Conservation (phyloP, 2,888 invertebrate species). For the Drosophila tanythrix region DNA sequence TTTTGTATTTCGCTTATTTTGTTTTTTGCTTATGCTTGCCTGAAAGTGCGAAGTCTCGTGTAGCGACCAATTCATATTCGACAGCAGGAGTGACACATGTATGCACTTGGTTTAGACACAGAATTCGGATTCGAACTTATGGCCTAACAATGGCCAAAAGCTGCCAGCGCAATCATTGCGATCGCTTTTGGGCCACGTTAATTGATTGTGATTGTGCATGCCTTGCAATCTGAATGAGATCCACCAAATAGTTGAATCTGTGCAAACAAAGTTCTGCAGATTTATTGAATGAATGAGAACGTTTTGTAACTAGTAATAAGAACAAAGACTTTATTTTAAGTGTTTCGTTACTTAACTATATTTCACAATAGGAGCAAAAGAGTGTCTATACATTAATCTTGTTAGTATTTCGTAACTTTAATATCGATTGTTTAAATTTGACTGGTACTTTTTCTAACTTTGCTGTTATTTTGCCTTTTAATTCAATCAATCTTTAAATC, state of each 20-base stretch:
- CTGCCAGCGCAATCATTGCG: slow-evolving; percentile 54
- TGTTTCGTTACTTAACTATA: background rate
- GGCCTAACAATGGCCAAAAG: slow-evolving; percentile 69
- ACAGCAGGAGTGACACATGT: slow-evolving; percentile 84
- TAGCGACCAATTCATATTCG: slow-evolving; percentile 62
- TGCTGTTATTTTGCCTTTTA: background rate
- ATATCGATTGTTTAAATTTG: background rate
- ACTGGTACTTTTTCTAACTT: background rate
- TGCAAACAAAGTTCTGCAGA: background rate
- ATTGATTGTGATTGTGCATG: slow-evolving; percentile 50
- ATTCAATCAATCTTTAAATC: background rate
- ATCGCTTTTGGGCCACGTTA: slow-evolving; percentile 60
- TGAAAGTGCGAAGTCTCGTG: slow-evolving; percentile 62
- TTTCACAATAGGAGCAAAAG: too few relatives aligned
- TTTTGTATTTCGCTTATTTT: background rate
- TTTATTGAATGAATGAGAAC: background rate
- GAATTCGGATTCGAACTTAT: slow-evolving; percentile 45
- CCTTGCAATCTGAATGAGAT: background rate
- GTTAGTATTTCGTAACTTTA: background rate
- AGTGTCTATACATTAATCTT: background rate
- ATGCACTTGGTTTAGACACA: slow-evolving; percentile 84
- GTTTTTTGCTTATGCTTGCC: background rate
- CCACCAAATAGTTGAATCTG: background rate
- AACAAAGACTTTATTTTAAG: background rate
- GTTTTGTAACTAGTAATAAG: background rate